Percentiles rank a stretch among this genome's conserved stretches.
phyloP scores from a whole-genome alignment of 2,113 vertebrate species.

The Bothrops jararaca region DNA sequence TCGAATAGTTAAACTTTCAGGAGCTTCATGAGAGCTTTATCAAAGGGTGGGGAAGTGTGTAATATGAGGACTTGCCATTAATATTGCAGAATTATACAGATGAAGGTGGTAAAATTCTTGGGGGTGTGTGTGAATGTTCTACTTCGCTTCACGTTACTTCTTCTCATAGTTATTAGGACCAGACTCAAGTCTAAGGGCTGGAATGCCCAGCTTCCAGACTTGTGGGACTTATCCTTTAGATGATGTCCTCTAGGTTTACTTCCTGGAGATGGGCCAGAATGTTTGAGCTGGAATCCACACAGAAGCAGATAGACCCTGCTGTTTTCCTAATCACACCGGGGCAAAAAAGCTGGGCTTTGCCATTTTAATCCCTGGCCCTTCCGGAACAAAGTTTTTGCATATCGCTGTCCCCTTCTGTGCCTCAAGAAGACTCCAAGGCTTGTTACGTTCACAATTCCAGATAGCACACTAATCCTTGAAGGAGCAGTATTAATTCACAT shows the following conservation, averaged over 20 bases:
- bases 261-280: not conserved
- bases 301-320: not conserved
- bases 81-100: conserved; percentile 27
- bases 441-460: not conserved
- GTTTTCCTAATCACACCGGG: not conserved
- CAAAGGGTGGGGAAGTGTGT: not conserved
- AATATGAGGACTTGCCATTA: conserved; percentile 27
- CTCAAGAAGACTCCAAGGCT: not conserved
- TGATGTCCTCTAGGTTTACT: not conserved
- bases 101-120: conserved; percentile 10
- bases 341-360: not conserved
- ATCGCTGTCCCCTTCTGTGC: not conserved
- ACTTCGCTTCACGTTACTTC: conserved; percentile 1
- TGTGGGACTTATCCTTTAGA: not conserved
- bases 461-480: not conserved
- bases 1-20: not conserved
- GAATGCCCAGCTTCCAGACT: not conserved
- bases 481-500: not conserved
- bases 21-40: conserved; percentile 25
- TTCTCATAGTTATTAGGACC: not conserved
- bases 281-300: not conserved
- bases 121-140: not conserved
- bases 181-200: not conserved
- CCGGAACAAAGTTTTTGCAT: not conserved
- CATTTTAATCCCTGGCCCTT: not conserved